Percentiles rank a stretch among this genome's conserved stretches.
These are phyloP conservation scores for Tolmerus cingulatus DNA, from an alignment of 2,888 invertebrate species.

Conservation along the genomic window DNA sequence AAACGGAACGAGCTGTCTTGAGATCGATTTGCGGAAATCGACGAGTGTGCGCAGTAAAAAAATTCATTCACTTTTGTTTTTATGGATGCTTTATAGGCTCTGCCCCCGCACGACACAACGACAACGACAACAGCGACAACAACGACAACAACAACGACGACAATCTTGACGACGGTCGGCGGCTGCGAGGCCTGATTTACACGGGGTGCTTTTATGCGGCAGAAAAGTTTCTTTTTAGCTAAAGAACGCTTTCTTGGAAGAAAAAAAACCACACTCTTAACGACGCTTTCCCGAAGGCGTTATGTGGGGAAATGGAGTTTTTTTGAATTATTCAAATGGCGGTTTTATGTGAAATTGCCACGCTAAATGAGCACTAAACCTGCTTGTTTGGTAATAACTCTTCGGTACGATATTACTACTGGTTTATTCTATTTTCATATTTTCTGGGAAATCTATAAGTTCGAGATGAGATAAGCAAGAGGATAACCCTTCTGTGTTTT, in stretches of 20 bases:
- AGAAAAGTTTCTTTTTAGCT: neutral
- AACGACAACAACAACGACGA: neutral
- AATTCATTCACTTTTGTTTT: slow-evolving; percentile 46
- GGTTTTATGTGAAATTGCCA: neutral
- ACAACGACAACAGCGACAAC: too few species aligned
- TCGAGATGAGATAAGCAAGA: neutral
- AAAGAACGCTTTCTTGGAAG: neutral
- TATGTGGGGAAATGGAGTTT: neutral
- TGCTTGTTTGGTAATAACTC: neutral
- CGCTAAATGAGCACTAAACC: neutral
- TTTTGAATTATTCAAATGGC: neutral
- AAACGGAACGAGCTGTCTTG: slow-evolving; percentile 44
- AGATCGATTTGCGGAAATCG: slow-evolving; percentile 55
- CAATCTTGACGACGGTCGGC: neutral
- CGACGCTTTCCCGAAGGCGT: neutral
- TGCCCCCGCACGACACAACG: neutral
- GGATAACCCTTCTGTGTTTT: neutral
- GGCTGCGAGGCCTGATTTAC: slow-evolving; percentile 20
- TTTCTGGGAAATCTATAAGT: neutral
- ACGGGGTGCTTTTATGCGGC: neutral
- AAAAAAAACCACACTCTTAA: neutral
- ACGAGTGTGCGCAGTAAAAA: slow-evolving; percentile 54
- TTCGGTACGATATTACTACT: neutral
- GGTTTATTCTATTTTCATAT: neutral
- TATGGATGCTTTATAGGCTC: neutral